phyloP scores from a whole-genome alignment of 1,140 invertebrate species.

The Listronotus oregonensis region DNA sequence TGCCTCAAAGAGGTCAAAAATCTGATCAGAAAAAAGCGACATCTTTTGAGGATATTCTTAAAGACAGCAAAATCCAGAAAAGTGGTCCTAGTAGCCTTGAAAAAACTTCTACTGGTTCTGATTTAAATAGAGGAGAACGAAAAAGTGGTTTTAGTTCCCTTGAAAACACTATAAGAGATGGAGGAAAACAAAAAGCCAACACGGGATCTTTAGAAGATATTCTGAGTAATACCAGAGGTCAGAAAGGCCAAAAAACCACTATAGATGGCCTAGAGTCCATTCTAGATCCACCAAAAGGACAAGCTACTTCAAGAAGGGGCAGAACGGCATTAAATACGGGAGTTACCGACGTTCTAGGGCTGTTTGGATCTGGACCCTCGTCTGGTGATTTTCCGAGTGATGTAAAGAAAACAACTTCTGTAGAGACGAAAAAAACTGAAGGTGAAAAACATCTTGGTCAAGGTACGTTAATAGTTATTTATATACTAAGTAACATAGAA shows the following conservation, averaged over 20 bases:
- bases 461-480: too few species aligned
- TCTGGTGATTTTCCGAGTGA: constrained; percentile 1
- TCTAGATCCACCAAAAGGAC: not conserved
- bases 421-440: constrained; percentile 4
- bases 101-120: not conserved
- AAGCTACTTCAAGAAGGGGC: constrained; percentile 19
- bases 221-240: not conserved
- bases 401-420: not conserved
- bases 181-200: not conserved
- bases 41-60: constrained; percentile 49
- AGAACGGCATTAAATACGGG: constrained; percentile 25
- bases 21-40: constrained; percentile 40
- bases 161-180: constrained; percentile 3
- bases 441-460: not conserved
- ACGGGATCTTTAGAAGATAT: not conserved
- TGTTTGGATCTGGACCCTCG: constrained; percentile 12
- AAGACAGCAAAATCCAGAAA: constrained; percentile 42
- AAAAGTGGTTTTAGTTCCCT: constrained; percentile 11
- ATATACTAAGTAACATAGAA: too few species aligned
- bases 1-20: constrained; percentile 36
- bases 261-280: not conserved
- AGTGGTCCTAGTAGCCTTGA: constrained; percentile 7
- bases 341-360: constrained; percentile 29
- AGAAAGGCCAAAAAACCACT: not conserved
- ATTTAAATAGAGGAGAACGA: constrained; percentile 30